Base-by-base conservation (phyloP, 2,888 invertebrate genomes). In the Rhingia rostrata region DNA sequence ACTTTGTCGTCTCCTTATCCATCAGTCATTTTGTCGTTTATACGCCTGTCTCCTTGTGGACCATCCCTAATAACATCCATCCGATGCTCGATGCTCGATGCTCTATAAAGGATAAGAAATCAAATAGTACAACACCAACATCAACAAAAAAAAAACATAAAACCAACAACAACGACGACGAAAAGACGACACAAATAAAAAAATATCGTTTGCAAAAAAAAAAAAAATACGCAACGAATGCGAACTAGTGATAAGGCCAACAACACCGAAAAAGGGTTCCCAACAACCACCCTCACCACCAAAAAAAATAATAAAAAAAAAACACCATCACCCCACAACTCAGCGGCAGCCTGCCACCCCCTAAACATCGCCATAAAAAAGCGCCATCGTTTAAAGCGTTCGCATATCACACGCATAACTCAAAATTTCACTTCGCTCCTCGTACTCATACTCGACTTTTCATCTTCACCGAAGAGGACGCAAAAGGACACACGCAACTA, bases 391-490 rank as follows among this genome's bases (percentile, higher is more conserved):
- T 84, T 84, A 84, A 84, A 84, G 69, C 53, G 66, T 70, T 84
- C 84, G 80, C 80, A 80, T 83, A 80, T 84, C 84, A 70, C 80
- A 84, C 84, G 84, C 84, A 84, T 84, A 84, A 80, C 84, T 84
- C 84, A 84, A 84, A 84, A 84, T 74, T 84, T 80, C 63, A 83
- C 78, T 73, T 66, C 45, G 51, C 22, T 22, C 66, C 60, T 56
- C 45, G 56, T 37, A 14, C 32, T 33, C 35, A 7, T 32, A 9
- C n/a, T 41, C 41, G 14, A 30, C 41, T 33, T 3, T 47, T 9
- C 35, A 6, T 12, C 30, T 5, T 7, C 9, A 35, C 45, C 39
- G 35, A 64, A 74, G 33, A 49, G 58, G 39, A 45, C 67, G 32
- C 22, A 66, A 73, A 67, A 67, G 53, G 73, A 54, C 75, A 64